Percentiles rank a stretch among this genome's conserved stretches.
These are phyloP conservation scores for Tachystola acroxantha DNA, from an alignment of 2,888 invertebrate genomes.

Conservation along the genomic window DNA sequence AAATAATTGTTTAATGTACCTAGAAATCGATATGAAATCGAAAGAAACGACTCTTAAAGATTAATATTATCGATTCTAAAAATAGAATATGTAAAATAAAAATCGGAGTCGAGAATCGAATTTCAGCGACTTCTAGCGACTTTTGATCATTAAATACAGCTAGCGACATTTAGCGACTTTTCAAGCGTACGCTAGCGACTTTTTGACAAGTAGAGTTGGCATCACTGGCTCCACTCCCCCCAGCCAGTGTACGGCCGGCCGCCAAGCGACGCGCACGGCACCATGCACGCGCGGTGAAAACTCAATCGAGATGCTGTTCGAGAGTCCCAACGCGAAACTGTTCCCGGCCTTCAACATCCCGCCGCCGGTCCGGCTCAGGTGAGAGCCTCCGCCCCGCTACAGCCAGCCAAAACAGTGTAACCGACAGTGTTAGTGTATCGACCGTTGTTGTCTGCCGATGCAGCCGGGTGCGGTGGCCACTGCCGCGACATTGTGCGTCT, in stretches of 20 bases:
- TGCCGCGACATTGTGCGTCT: conserved; percentile 40
- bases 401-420: conserved; percentile 9
- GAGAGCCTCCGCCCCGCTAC: conserved; percentile 26
- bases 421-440: conserved; percentile 38
- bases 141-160: no score
- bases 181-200: no score
- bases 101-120: no score
- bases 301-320: conserved; percentile 82
- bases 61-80: no score
- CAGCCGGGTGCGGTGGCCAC: conserved; percentile 39
- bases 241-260: conserved; percentile 67
- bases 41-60: no score
- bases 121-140: no score
- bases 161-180: no score
- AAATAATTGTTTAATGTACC: no score
- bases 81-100: no score
- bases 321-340: conserved; percentile 84
- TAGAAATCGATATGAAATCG: no score
- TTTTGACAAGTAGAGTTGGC: no score
- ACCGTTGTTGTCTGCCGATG: conserved; percentile 35
- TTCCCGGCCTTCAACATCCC: conserved; percentile 84
- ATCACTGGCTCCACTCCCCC: no score
- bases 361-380: conserved; percentile 81
- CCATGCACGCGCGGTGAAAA: conserved; percentile 53
- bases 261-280: conserved; percentile 50